phyloP scores from a whole-genome alignment of 2,797 vertebrate species.

The Furcifer pardalis region DNA sequence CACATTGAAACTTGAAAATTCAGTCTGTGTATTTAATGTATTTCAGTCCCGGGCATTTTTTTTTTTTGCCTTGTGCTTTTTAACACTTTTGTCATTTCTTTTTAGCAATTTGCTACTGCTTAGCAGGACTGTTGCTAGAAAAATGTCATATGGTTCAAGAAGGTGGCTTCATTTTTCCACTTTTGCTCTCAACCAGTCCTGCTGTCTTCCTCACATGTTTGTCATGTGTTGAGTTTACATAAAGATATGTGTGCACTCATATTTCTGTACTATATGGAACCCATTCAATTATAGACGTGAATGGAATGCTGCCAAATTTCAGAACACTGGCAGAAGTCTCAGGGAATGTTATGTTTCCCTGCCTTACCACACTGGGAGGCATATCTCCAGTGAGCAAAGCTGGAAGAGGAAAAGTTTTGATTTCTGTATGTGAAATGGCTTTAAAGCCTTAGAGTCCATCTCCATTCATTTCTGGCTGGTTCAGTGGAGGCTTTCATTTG shows the following conservation, averaged over 20 bases:
- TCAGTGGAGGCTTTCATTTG: no score
- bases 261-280: background rate
- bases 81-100: background rate
- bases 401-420: no score
- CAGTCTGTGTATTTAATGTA: background rate
- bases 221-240: background rate
- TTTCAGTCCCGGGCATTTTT: background rate
- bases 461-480: no score
- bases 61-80: background rate
- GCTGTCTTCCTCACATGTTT: slow-evolving; percentile 2
- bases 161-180: background rate
- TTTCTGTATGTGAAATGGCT: no score
- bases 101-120: background rate
- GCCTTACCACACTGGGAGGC: no score
- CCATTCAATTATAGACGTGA: no score
- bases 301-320: no score
- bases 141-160: slow-evolving; percentile 2
- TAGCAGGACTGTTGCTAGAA: background rate
- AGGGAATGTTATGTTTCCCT: no score
- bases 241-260: background rate
- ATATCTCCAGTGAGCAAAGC: no score
- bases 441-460: no score
- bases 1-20: background rate
- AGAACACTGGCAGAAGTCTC: no score
- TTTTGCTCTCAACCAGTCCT: background rate